Evolutionary conservation across 2,113 vertebrate species (phyloP).

Genomic region (Gasterosteus nipponicus): DNA sequence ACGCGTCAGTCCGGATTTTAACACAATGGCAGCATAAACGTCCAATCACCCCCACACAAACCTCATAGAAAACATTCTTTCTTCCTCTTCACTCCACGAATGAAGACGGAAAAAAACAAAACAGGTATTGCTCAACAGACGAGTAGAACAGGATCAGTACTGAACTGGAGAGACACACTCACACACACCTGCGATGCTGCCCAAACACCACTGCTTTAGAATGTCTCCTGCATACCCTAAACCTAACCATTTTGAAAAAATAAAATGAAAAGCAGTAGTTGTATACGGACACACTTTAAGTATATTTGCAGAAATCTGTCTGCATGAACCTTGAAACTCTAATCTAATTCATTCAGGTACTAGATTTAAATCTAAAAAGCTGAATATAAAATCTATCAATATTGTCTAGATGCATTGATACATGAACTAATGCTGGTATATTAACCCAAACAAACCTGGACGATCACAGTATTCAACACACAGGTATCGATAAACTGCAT

Average conservation of each 20-base stretch:
- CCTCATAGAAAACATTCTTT: slow-evolving; percentile 59
- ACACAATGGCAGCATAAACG: slow-evolving; percentile 43
- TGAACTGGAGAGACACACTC: background rate
- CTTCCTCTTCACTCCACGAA: background rate
- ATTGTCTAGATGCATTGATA: background rate
- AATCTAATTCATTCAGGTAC: no score
- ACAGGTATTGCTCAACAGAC: slow-evolving; percentile 83
- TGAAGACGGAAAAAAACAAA: slow-evolving; percentile 66
- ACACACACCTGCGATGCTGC: background rate
- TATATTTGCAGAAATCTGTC: background rate
- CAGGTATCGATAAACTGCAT: background rate
- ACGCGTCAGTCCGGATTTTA: background rate
- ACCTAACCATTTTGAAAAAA: background rate
- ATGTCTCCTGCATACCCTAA: background rate
- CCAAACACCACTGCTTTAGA: slow-evolving; percentile 5
- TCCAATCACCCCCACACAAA: background rate
- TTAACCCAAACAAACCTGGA: background rate
- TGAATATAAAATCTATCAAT: background rate
- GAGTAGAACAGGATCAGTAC: slow-evolving; percentile 78
- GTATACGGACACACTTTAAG: background rate
- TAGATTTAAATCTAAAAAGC: background rate
- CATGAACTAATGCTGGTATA: background rate
- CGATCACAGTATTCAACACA: background rate
- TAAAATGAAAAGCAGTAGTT: no score
- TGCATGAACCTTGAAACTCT: no score